Base-by-base conservation (phyloP, 2,888 invertebrate species). In the Brenthis daphne region DNA sequence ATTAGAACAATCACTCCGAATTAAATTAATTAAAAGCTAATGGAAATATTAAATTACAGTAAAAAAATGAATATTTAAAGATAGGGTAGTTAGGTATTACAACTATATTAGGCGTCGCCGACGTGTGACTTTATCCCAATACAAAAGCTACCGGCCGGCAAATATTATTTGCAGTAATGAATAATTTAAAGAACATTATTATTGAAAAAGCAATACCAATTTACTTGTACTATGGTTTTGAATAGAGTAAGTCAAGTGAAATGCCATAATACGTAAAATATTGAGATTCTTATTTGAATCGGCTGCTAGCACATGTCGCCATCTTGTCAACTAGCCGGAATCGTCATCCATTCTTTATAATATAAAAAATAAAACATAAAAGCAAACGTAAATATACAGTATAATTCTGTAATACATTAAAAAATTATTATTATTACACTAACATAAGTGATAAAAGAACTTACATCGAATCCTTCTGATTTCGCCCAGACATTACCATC, bases 401-500 rank as follows among this genome's bases (percentile, higher is more conserved):
- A 78, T 54, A 68, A 63, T 67, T 70, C 71, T 29, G 58, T 69
- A 29, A 13, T 54, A 73, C 65, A 55, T 56, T 37, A 57, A 71
- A 53, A 47, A 61, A 29, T 63, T 37, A 50, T n/a, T 43, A 29
- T 57, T 43, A 57, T 65, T 63, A 87, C 86, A 82, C 77, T 86
- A 85, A 78, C 79, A 79, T 80, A 68, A 75, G 80, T 64, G 20
- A 58, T 58, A 63, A 67, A 67, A 77, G 80, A 89, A 96, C 97
- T 97, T 95, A 98, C 98, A 94, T 98, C 97, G 93, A 98, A 98
- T 93, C 95, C 96, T 81, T 96, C 97, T 74, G 97, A 97, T 94
- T 97, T 97, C 84, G 98, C 98, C 98, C 98, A 98, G 89, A 98
- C 95, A 94, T 97, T 97, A 89, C 98, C 98, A 93, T 98, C 98